Conservation (phyloP, 92 coral and sea anemone genomes). For the Epizoanthus stellaris region DNA sequence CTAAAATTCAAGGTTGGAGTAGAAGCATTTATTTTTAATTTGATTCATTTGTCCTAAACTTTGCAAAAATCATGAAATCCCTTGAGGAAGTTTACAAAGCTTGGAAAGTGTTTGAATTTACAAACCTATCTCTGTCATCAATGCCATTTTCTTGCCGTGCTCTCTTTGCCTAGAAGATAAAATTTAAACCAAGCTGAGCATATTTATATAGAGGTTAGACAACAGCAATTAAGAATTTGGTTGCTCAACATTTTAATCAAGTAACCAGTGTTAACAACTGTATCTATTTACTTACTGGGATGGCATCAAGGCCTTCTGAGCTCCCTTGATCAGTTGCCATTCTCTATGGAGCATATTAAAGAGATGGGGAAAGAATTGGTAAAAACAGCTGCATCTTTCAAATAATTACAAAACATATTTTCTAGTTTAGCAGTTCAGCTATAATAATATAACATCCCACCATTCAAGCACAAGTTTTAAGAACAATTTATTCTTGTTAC, state of each 20-base stretch:
- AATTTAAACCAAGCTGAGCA: constrained; percentile 1
- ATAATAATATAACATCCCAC: no score
- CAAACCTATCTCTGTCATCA: constrained; percentile 84
- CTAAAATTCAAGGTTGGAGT: neutral
- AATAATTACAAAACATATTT: no score
- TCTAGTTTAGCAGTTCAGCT: no score
- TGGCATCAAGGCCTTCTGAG: constrained; percentile 80
- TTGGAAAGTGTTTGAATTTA: constrained; percentile 29
- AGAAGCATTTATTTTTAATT: neutral
- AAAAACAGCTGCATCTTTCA: no score
- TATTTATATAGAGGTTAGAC: constrained; percentile 10
- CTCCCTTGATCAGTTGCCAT: constrained; percentile 93
- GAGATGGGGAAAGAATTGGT: neutral
- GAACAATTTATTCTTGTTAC: neutral
- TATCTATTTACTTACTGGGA: constrained; percentile 73
- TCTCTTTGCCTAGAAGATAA: constrained; percentile 83
- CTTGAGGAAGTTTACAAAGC: constrained; percentile 31
- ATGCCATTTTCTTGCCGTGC: constrained; percentile 79
- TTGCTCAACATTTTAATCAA: constrained; percentile 8
- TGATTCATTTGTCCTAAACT: constrained; percentile 12
- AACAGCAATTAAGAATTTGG: neutral
- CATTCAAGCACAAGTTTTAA: no score
- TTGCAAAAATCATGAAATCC: neutral
- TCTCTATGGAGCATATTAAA: constrained; percentile 54
- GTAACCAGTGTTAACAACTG: neutral